Evolutionary conservation across 2,888 invertebrate species (phyloP), one percentile per base, ranked within the genome.

Genomic region (Venustoraphidia nigricollis): DNA sequence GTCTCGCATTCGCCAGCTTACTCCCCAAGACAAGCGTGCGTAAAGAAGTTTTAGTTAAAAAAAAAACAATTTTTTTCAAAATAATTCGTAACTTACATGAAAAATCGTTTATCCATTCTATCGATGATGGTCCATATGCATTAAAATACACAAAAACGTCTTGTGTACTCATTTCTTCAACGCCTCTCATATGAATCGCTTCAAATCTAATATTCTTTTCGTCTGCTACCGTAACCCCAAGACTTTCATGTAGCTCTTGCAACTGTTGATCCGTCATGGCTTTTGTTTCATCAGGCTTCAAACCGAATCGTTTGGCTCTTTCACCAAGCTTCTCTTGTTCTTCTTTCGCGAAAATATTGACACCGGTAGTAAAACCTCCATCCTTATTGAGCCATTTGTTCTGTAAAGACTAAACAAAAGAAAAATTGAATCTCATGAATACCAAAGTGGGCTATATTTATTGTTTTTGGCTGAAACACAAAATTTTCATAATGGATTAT

Each of bases 91-190:
- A 46, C 75, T 72, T 69, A 81, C 89, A 90, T 57, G 83, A 82
- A 54, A 73, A 68, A 60, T 85, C 82, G 67, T 83, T 81, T 50
- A 89, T 77, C 86, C 87, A 88, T 66, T 90, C 89, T 45, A 90
- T 72, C 9, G 78, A 78, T 10, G 77, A 68, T n/a, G 90, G 87
- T 46, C 77, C 78, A 63, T 80, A 85, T 54, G 81, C 80, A 61
- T 77, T 73, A 60, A 90, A 82, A 65, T 88, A 89, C 54, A 78
- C 75, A 61, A 88, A 82, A 45, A 90, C 75, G 62, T 90, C 87
- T 60, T 79, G 76, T 3, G 86, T 83, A 55, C 74, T 80, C 72
- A 90, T 77, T 36, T 82, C 77, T 56, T 82, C 76, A 1, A 83
- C 77, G 44, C 89, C 89, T 60, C 79, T 69, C 60, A 90, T 69